Evolutionary conservation across 1,140 invertebrate species (phyloP), one percentile per base, ranked within the genome.

Genomic region (Tetraneura akinire): DNA sequence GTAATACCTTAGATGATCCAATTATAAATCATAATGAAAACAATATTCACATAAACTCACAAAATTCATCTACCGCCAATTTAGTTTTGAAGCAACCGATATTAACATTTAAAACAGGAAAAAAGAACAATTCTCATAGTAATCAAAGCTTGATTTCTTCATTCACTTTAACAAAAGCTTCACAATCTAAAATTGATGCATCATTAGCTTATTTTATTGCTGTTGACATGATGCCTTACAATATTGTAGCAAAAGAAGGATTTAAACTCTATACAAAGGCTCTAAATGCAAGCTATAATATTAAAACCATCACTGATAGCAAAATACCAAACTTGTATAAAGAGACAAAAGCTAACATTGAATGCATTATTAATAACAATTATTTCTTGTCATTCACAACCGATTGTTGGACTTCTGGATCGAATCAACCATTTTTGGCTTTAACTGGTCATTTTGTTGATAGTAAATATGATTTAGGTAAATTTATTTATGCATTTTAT

Each of bases 321-420:
- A 57, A 57, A 23, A 57, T 57, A 23, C 53, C 53, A 23, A 23
- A 57, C 9, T 10, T 57, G 1, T 57, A 57, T 57, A 23, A 57
- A 23, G 53, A 23, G 23, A 57, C 53, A 57, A 57, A 57, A 64
- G 18, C 18, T 13, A 64, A 64, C 14, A n/a, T 57, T 23, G 53
- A 23, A 11, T 57, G 10, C 21, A 57, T 57, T 57, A 23, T 23
- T 23, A 57, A 57, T 29, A 66, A 66, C 0, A 21, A 32, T n/a
- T n/a, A 42, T n/a, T 45, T 66, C n/a, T 42, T 45, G 2, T 66
- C 64, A 66, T 42, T 66, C 18, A 66, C 29, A 42, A 66, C 64
- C 3, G 64, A 66, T 21, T 66, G 64, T 45, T 66, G 64, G 64
- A 42, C 32, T 13, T 66, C 64, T 66, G 37, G 32, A 66, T n/a